Base-by-base conservation (phyloP, 2,797 vertebrate genomes). In the Sebastes glaucus region DNA sequence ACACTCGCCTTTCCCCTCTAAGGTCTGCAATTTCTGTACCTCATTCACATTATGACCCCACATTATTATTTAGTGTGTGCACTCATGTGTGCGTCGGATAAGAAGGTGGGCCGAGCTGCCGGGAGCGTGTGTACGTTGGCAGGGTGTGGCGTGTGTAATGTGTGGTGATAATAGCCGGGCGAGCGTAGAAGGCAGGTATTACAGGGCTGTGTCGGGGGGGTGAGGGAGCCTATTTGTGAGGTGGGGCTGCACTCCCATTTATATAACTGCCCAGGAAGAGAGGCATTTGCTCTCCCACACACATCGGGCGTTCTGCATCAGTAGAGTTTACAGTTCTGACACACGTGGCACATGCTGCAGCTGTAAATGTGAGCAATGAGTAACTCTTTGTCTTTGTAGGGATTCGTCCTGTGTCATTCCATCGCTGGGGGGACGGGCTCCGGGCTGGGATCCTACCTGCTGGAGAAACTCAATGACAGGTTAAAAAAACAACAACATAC, bases 391-490 rank as follows among this genome's bases (percentile, higher is more conserved):
- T 86, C 75, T 82, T 73, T 79, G 56, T 62, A 99, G 98, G 98
- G 98, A 4, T 99, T 99, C 77, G 98, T 99, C 78, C 95, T 99
- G 78, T 99, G 98, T 91, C 98, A 99, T 85, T 99, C 98, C 73
- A 99, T 99, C 0, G 98, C 98, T 4, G 97, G 98, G 16, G 98
- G 97, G 28, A 99, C 98, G 0, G 98, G 98, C 62, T 99, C 97
- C 0, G 98, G 98, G 32, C 94, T 99, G 83, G 97, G 98, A 49
- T 99, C 98, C 0, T 99, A 99, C 80, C 96, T 99, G 22, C 92
- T 99, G 90, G 98, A 99, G 91, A 97, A 96, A 35, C 95, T 99
- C 82, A 99, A 99, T 60, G 98, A 99, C 96, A 97, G 98, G 98
- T 99, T 87, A 80, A 88, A 32, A 85, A 46, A 46, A 38, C 2